Evolutionary conservation across 1,140 invertebrate genomes (phyloP), one percentile per base, ranked within the genome.

Genomic region (Caenorhabditis remanei): DNA sequence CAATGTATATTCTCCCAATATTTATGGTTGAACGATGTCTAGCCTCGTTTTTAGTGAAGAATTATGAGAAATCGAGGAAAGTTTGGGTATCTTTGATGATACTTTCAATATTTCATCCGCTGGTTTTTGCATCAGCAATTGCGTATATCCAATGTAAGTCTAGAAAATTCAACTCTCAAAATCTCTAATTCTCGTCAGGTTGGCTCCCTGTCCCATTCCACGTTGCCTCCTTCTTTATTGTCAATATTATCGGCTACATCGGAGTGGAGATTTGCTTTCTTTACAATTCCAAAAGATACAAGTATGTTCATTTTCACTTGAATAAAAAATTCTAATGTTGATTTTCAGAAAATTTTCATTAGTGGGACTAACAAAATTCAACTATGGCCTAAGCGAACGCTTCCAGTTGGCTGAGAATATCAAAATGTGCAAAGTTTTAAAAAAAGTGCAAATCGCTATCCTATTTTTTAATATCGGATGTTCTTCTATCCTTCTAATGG

Each of bases 1-100:
- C 71, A 48, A 79, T 79, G 71, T 79, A 79, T 46, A 79, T 79
- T 32, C 71, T 79, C 24, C 71, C 71, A 21, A 79, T 79, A 7
- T 79, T 79, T 24, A 79, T 79, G 71, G 46, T 79, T 9, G 71
- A 79, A 24, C 19, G 71, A 14, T 79, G 71, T 79, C 46, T 79
- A 13, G 71, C 71, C n/a, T 50, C 71, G 11, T 79, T 79, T 53
- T 50, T 79, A 21, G 71, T 79, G 46, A 79, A 79, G 53, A 79
- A 79, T 40, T 79, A 79, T 19, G 71, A 79, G 6, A 79, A 79
- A 50, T 79, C 71, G 7, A 19, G 71, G 0, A 79, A 79, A n/a
- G 53, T 79, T 41, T 79, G 71, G 71, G 71, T 79, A 19, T 79
- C 71, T 13, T n/a, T 79, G 3, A 48, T 79, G 71, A 79, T 79